A percentile compares a stretch with the other conserved stretches of the same genome.
These are phyloP conservation scores for Argyrosomus japonicus DNA, from an alignment of 2,113 vertebrate genomes.

Conservation along the genomic window DNA sequence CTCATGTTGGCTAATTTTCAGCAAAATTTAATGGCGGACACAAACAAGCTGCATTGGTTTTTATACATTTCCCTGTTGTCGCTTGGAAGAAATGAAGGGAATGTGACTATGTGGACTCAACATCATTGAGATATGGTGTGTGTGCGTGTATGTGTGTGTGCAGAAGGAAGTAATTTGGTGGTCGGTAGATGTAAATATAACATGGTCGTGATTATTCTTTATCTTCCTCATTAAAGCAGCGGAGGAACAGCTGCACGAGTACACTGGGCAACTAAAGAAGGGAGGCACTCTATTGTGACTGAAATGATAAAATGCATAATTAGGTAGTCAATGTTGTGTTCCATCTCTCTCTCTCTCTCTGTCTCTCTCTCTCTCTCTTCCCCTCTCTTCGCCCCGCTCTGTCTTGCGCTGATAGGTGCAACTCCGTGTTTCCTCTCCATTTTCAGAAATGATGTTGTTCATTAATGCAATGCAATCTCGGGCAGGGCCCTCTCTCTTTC, in stretches of 20 bases:
- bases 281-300: constrained; percentile 82
- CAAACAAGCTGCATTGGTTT: constrained; percentile 33
- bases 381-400: constrained; percentile 43
- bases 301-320: constrained; percentile 86
- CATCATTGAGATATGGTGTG: neutral
- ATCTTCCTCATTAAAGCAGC: constrained; percentile 87
- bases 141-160: constrained; percentile 8
- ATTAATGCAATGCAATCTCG: constrained; percentile 72
- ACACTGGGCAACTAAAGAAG: constrained; percentile 74
- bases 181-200: constrained; percentile 80
- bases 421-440: constrained; percentile 69
- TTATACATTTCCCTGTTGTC: neutral
- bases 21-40: constrained; percentile 15
- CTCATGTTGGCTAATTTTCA: constrained; percentile 35
- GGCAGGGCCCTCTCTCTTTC: constrained; percentile 41
- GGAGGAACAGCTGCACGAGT: constrained; percentile 85
- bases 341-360: constrained; percentile 61
- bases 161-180: constrained; percentile 68
- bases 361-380: constrained; percentile 47
- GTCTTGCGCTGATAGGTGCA: constrained; percentile 74
- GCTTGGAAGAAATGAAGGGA: neutral
- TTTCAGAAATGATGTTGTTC: constrained; percentile 77
- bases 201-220: constrained; percentile 84
- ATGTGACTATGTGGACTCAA: neutral
- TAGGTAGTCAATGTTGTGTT: constrained; percentile 81